Conservation (phyloP, 2,888 invertebrate genomes). For the Mythimna ferrago region DNA sequence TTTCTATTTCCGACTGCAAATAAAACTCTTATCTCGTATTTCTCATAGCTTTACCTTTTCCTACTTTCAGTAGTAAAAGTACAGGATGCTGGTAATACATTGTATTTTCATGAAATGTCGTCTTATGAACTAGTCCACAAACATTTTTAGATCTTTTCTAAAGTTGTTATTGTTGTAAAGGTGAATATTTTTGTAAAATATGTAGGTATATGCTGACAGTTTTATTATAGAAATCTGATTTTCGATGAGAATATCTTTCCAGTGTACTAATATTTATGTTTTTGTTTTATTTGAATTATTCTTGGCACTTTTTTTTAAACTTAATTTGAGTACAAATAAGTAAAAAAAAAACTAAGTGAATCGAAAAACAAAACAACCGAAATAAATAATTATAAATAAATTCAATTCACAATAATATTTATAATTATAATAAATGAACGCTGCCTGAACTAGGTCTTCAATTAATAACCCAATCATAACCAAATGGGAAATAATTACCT, state of each 20-base stretch:
- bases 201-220: not conserved
- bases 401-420: too few relatives aligned
- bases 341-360: too few relatives aligned
- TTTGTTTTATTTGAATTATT: too few relatives aligned
- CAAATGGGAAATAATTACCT: conserved; percentile 17
- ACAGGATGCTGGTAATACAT: conserved; percentile 44
- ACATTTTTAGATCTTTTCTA: conserved; percentile 1
- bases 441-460: not conserved
- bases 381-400: too few relatives aligned
- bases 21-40: conserved; percentile 49
- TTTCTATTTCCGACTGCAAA: conserved; percentile 58
- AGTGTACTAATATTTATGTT: too few relatives aligned
- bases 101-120: conserved; percentile 18
- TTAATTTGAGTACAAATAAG: too few relatives aligned
- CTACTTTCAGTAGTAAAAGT: conserved; percentile 36
- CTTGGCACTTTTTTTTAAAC: too few relatives aligned
- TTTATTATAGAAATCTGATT: not conserved
- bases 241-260: too few relatives aligned
- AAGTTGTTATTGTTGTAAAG: not conserved
- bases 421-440: too few relatives aligned
- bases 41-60: conserved; percentile 39
- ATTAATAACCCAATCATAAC: not conserved
- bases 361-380: too few relatives aligned
- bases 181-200: not conserved
- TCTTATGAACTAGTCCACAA: conserved; percentile 13